Conservation (phyloP, 1,140 invertebrate genomes). For the Trypoxylus dichotomus region DNA sequence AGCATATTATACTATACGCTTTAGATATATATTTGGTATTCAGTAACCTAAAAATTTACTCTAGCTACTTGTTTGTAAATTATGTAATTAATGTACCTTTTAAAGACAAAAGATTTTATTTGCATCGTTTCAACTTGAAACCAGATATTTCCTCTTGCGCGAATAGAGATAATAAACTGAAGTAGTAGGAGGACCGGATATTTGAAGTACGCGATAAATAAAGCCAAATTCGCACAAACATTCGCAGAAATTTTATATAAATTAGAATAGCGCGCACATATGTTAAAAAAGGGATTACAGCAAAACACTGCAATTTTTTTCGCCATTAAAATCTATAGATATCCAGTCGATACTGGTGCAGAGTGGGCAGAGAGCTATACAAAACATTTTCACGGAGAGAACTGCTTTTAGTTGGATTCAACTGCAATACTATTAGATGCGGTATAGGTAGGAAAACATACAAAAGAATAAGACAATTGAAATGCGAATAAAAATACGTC, state of each 20-base stretch:
- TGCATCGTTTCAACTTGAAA: neutral
- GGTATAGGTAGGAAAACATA: neutral
- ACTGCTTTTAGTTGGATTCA: constrained; percentile 13
- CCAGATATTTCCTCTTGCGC: neutral
- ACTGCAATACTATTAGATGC: neutral
- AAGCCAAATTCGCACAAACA: neutral
- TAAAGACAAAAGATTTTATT: neutral
- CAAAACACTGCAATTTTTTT: neutral
- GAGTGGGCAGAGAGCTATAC: neutral
- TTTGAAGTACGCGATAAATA: neutral
- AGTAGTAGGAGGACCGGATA: neutral
- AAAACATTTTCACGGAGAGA: neutral
- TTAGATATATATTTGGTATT: too few species aligned
- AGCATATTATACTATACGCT: too few species aligned
- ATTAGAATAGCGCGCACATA: too few species aligned
- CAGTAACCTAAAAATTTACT: too few species aligned
- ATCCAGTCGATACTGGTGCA: constrained; percentile 1
- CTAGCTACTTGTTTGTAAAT: neutral
- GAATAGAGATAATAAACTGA: neutral
- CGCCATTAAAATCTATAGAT: neutral
- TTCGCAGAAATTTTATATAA: too few species aligned
- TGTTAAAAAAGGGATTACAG: neutral
- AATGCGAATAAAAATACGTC: too few species aligned
- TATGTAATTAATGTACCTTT: neutral
- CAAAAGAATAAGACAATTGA: neutral